phyloP scores from a whole-genome alignment of 2,113 vertebrate genomes.

The Brachyhypopomus gauderio region DNA sequence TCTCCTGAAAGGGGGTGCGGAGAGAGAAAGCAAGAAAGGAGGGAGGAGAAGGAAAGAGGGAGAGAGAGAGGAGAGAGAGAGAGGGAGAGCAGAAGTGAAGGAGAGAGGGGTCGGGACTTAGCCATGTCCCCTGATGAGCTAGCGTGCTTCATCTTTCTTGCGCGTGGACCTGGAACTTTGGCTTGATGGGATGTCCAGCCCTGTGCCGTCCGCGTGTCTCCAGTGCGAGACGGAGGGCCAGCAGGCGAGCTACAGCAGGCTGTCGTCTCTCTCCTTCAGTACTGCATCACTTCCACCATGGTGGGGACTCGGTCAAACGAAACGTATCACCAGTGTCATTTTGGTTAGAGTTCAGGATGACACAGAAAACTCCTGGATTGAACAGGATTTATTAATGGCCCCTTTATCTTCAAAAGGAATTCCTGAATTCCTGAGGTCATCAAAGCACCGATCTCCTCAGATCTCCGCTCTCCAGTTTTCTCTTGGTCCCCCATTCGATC shows the following conservation, averaged over 20 bases:
- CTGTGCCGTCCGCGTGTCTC: constrained; percentile 65
- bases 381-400: constrained; percentile 4
- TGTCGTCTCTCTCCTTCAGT: too few relatives aligned
- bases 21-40: not conserved
- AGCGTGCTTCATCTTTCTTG: constrained; percentile 77
- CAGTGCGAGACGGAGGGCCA: constrained; percentile 50
- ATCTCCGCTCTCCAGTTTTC: constrained; percentile 34
- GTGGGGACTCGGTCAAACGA: not conserved
- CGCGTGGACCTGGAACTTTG: constrained; percentile 73
- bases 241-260: constrained; percentile 24
- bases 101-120: constrained; percentile 64
- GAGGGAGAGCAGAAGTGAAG: constrained; percentile 58
- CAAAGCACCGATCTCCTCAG: constrained; percentile 27
- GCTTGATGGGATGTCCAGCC: constrained; percentile 80
- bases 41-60: constrained; percentile 42
- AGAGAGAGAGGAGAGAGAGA: constrained; percentile 7
- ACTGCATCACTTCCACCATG: not conserved
- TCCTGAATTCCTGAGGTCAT: constrained; percentile 12
- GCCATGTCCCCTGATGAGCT: constrained; percentile 70
- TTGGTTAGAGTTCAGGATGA: not conserved
- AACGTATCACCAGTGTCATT: too few relatives aligned
- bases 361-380: not conserved
- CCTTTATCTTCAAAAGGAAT: constrained; percentile 2
- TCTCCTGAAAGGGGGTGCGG: constrained; percentile 53
- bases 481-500: not conserved